phyloP scores from a whole-genome alignment of 1,140 invertebrate species.

The Papilio aristodemus region DNA sequence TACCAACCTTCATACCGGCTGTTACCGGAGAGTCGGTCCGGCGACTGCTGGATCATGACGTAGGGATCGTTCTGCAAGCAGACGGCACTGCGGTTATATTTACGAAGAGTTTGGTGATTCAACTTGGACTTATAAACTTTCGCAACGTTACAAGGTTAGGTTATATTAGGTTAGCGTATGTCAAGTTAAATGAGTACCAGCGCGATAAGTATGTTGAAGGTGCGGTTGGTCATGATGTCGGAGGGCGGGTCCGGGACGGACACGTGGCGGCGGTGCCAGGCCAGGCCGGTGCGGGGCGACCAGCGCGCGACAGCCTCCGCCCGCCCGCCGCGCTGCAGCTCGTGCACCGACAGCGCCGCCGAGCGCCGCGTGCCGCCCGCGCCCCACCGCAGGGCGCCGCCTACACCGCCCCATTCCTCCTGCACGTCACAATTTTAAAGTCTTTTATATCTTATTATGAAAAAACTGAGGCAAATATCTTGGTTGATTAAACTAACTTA shows the following conservation, averaged over 20 bases:
- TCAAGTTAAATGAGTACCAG: constrained; percentile 45
- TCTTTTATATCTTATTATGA: too few species aligned
- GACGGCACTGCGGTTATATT: too few species aligned
- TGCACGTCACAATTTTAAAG: background rate
- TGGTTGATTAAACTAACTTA: constrained; percentile 7
- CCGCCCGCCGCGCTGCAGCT: constrained; percentile 57
- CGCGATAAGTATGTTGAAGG: constrained; percentile 66
- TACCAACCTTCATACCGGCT: constrained; percentile 86
- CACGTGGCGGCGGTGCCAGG: constrained; percentile 41
- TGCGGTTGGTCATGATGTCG: constrained; percentile 66
- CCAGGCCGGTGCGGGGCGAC: constrained; percentile 47
- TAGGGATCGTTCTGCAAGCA: constrained; percentile 90
- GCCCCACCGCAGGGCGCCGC: constrained; percentile 53
- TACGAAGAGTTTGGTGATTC: too few species aligned
- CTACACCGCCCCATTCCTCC: constrained; percentile 33
- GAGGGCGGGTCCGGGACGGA: constrained; percentile 41
- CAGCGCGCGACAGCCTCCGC: constrained; percentile 47
- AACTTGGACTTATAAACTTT: too few species aligned
- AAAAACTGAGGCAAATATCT: too few species aligned
- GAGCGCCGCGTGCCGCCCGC: constrained; percentile 51
- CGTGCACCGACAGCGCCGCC: constrained; percentile 50
- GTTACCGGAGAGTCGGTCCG: constrained; percentile 86
- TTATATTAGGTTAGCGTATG: background rate
- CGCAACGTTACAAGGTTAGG: too few species aligned
- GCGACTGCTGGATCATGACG: constrained; percentile 89